phyloP scores from a whole-genome alignment of 2,797 vertebrate genomes.

The Mormyrops attenuatus region DNA sequence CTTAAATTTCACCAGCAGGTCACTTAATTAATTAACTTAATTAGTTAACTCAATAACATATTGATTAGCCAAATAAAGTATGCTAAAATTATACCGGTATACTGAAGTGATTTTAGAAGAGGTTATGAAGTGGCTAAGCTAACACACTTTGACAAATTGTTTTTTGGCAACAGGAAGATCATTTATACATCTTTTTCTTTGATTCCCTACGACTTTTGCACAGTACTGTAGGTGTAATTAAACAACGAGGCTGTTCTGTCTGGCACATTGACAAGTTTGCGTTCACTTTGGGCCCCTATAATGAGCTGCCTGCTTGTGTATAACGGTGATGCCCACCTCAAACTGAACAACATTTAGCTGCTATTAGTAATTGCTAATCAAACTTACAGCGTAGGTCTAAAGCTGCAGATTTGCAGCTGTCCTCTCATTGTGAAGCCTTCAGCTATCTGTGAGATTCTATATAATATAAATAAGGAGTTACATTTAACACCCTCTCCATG shows the following conservation, averaged over 20 bases:
- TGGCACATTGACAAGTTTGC: neutral
- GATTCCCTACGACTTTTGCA: neutral
- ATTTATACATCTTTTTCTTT: neutral
- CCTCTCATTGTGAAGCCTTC: neutral
- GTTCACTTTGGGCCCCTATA: neutral
- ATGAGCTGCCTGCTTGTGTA: neutral
- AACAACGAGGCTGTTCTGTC: neutral
- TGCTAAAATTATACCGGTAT: neutral
- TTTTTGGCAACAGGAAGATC: neutral
- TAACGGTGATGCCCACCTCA: neutral
- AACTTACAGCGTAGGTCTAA: neutral
- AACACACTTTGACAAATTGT: neutral
- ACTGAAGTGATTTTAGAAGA: neutral
- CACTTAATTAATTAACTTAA: neutral
- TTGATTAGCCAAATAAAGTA: neutral
- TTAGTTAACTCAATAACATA: neutral
- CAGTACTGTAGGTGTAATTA: neutral
- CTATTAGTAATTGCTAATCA: neutral
- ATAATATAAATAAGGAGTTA: slow-evolving; percentile 15
- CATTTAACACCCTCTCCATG: neutral
- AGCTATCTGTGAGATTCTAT: slow-evolving; percentile 3
- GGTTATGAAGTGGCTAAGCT: neutral
- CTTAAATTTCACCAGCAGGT: neutral
- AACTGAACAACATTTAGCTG: neutral
- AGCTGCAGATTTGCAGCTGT: neutral